Percentiles rank a stretch among this genome's conserved stretches.
Conservation (phyloP, 2,113 vertebrate species). For the Lycocorax pyrrhopterus region DNA sequence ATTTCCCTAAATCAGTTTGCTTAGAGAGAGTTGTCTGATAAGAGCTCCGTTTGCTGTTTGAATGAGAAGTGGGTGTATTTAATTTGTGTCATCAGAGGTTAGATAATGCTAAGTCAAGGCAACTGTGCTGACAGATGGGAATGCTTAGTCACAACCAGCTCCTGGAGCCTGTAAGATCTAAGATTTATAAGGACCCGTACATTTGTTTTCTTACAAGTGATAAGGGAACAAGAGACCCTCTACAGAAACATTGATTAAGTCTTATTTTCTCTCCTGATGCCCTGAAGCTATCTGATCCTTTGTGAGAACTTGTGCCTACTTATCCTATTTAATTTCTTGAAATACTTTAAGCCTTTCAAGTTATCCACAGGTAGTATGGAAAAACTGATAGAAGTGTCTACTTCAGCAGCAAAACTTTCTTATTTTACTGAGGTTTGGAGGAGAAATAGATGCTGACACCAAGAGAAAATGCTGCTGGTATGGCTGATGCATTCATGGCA, state of each 20-base stretch:
- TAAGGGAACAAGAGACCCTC: neutral
- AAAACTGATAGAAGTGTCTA: neutral
- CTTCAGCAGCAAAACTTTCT: neutral
- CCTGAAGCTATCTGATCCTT: neutral
- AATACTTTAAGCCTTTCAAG: neutral
- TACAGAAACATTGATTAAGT: neutral
- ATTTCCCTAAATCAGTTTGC: neutral
- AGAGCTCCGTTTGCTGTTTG: neutral
- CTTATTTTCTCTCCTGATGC: neutral
- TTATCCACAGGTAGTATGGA: neutral
- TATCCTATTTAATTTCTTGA: constrained; percentile 24
- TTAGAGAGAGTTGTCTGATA: neutral
- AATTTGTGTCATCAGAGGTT: constrained; percentile 33
- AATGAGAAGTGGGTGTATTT: constrained; percentile 9
- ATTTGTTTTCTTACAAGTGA: constrained; percentile 19
- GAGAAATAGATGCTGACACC: neutral
- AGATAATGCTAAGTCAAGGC: constrained; percentile 27
- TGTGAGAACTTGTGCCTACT: neutral
- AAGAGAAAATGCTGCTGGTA: neutral
- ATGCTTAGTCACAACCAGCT: constrained; percentile 7
- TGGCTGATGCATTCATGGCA: neutral
- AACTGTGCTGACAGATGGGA: constrained; percentile 4
- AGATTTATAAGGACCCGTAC: neutral
- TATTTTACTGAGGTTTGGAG: neutral
- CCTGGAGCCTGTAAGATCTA: neutral